Evolutionary conservation across 2,113 vertebrate genomes (phyloP), one percentile per base, ranked within the genome.

Genomic region (Polyodon spathula): DNA sequence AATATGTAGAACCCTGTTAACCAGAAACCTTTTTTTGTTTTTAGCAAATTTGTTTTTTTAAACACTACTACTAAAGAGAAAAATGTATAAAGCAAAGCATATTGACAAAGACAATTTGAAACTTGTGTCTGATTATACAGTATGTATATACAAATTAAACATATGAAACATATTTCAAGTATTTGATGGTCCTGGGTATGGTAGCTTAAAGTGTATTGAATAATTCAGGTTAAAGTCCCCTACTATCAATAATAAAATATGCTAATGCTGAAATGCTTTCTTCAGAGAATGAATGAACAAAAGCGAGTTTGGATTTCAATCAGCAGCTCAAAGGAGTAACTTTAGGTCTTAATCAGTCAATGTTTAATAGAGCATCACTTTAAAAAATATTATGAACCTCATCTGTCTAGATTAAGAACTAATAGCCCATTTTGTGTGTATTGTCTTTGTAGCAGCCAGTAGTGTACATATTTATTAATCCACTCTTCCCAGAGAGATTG

Each of bases 381-480:
- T 87, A 90, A 88, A 27, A 86, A 89, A 91, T 90, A 93, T 89
- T 90, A 95, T 95, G 94, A 94, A 95, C 93, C 93, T 95, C 93
- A 92, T 94, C 92, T 88, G 91, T 95, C 92, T 94, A 84, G 82
- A 92, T 92, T 90, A 90, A 76, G 87, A 83, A 85, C 85, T 90
- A 88, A 91, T 87, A 88, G 88, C 86, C 86, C 82, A 75, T 86
- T 87, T 81, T 81, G 84, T 84, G 85, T 80, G 84, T 84, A 91
- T 92, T 89, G 91, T 92, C 89, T 93, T 93, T 87, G 86, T 85
- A 84, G 84, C 92, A 90, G 92, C 87, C 90, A 88, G 83, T 90
- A 87, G 92, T 88, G 91, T 93, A 93, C 89, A 89, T 90, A 89
- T 92, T 95, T 95, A 95, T 95, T 92, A 93, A 93, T 93, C 88